phyloP scores from a whole-genome alignment of 2,888 invertebrate genomes.

The Drosophila phalerata region DNA sequence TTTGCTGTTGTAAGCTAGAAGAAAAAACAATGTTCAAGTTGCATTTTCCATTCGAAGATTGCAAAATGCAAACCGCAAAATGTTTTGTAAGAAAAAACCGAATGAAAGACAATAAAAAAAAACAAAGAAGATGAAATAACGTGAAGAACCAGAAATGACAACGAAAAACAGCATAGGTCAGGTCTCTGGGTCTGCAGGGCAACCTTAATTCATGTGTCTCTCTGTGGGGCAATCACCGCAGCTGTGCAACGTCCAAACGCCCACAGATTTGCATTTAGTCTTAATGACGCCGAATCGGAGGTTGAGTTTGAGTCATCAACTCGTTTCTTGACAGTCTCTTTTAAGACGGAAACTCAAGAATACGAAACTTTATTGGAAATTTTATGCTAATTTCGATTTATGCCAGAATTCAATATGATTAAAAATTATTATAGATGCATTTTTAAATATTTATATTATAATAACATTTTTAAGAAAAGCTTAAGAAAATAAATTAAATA shows the following conservation, averaged over 20 bases:
- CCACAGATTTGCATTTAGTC: conserved; percentile 12
- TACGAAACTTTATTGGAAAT: neutral
- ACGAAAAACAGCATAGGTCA: conserved; percentile 64
- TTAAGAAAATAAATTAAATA: neutral
- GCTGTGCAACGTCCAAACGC: conserved; percentile 1
- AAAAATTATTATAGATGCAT: neutral
- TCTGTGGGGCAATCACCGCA: conserved; percentile 5
- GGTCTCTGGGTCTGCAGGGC: conserved; percentile 70
- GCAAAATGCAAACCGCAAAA: conserved; percentile 39
- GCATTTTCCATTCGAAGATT: conserved; percentile 40
- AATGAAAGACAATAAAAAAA: conserved; percentile 15
- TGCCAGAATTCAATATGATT: neutral
- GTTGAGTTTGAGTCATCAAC: conserved; percentile 19
- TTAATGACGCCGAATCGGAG: conserved; percentile 13
- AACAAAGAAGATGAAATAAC: conserved; percentile 22
- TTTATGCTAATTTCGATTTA: neutral
- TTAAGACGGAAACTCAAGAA: neutral
- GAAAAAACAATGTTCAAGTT: conserved; percentile 12
- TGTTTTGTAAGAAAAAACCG: conserved; percentile 39
- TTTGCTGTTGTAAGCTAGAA: neutral
- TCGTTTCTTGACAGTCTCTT: conserved; percentile 6
- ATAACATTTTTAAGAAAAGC: neutral
- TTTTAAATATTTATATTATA: neutral
- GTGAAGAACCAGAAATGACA: conserved; percentile 47
- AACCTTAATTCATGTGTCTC: conserved; percentile 57